These are phyloP conservation scores for Platysteira castanea DNA, from an alignment of 2,113 vertebrate genomes.

Conservation along the genomic window DNA sequence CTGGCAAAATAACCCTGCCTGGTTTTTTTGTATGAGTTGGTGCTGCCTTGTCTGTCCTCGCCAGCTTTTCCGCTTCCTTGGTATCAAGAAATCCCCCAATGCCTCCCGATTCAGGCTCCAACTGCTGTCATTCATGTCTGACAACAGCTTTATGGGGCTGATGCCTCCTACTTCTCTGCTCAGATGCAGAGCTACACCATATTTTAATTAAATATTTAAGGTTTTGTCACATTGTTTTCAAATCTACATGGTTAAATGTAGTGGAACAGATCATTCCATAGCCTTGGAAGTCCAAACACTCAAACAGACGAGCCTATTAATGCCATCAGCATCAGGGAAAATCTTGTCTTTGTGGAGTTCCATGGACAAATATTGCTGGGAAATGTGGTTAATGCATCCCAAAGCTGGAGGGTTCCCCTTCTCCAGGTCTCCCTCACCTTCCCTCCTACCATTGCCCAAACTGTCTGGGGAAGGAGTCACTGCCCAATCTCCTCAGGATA, in stretches of 20 bases:
- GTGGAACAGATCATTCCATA: slow-evolving; percentile 27
- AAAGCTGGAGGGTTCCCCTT: not conserved
- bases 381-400: not conserved
- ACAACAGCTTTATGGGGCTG: slow-evolving; percentile 20
- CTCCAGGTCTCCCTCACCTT: not conserved
- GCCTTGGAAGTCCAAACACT: slow-evolving; percentile 15
- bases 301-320: not conserved
- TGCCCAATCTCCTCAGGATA: not conserved
- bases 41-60: not conserved
- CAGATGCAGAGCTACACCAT: not conserved
- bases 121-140: slow-evolving; percentile 18
- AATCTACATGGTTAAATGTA: slow-evolving; percentile 58
- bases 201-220: slow-evolving; percentile 68
- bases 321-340: not conserved
- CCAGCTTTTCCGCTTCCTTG: not conserved
- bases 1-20: not conserved
- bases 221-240: slow-evolving; percentile 59
- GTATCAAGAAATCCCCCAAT: not conserved
- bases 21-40: fast-evolving
- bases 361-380: not conserved
- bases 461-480: not conserved
- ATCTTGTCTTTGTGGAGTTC: not conserved
- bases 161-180: not conserved
- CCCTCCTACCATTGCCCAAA: not conserved
- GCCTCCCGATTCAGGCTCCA: not conserved